Evolutionary conservation across 1,140 invertebrate species (phyloP).

Genomic region (Drosophila athabasca): DNA sequence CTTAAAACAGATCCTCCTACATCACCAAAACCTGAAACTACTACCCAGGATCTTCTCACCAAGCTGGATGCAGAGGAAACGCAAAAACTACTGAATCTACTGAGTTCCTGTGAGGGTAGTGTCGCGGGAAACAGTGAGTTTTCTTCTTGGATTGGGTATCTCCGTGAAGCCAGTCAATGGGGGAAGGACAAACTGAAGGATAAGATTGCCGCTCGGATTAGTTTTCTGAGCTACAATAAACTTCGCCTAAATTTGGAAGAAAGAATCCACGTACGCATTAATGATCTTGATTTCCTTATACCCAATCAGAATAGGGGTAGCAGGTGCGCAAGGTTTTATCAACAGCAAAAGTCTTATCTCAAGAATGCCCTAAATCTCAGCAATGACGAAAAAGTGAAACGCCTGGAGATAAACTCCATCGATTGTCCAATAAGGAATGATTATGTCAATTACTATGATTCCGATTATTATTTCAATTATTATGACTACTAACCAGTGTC

Average conservation of each 20-base stretch:
- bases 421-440: neutral
- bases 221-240: neutral
- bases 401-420: neutral
- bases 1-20: too few relatives aligned
- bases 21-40: too few relatives aligned
- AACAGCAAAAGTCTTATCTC: constrained; percentile 1
- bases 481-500: neutral
- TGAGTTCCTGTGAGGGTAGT: neutral
- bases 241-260: constrained; percentile 23
- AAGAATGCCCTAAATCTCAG: neutral
- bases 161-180: constrained; percentile 3
- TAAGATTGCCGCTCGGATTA: neutral
- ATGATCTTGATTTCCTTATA: constrained; percentile 4
- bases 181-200: neutral
- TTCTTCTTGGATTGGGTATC: neutral
- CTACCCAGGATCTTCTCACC: neutral
- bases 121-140: neutral
- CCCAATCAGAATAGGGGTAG: neutral
- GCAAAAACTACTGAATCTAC: neutral
- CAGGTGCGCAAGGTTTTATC: constrained; percentile 16
- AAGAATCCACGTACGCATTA: constrained; percentile 14
- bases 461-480: neutral
- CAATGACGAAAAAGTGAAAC: constrained; percentile 6
- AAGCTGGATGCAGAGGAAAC: neutral
- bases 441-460: neutral